A percentile compares a stretch with the other conserved stretches of the same genome.
phyloP scores from a whole-genome alignment of 2,797 vertebrate genomes.

The Mionectes olivaceus region DNA sequence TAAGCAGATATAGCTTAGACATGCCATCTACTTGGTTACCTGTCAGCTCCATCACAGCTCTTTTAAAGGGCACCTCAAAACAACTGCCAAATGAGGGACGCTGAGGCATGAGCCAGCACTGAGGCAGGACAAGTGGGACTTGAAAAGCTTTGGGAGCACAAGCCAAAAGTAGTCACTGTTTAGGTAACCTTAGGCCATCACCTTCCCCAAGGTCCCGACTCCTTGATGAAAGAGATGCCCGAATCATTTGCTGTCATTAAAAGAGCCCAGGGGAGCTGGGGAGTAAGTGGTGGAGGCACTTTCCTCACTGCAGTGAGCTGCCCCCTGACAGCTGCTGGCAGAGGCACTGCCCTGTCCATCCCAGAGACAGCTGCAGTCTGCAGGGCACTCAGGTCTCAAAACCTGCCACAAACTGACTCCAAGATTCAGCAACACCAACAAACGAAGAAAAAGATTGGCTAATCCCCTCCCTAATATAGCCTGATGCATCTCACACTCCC shows the following conservation, averaged over 20 bases:
- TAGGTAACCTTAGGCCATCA: neutral
- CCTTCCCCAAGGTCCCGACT: neutral
- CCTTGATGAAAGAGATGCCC: neutral
- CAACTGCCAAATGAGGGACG: neutral
- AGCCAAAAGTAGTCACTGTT: neutral
- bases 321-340: neutral
- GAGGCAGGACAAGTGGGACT: neutral
- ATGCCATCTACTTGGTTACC: neutral
- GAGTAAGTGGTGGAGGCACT: neutral
- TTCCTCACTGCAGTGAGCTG: neutral
- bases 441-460: neutral
- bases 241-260: neutral
- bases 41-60: neutral
- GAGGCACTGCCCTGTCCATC: neutral
- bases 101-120: neutral
- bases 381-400: neutral
- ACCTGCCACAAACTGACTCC: neutral
- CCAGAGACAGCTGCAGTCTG: neutral
- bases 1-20: neutral
- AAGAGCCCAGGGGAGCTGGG: accelerated
- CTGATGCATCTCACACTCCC: neutral
- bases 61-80: neutral
- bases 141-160: neutral
- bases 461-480: neutral
- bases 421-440: neutral